These are phyloP conservation scores for Xenopus laevis DNA, from an alignment of 2,113 vertebrate genomes.

Conservation along the genomic window DNA sequence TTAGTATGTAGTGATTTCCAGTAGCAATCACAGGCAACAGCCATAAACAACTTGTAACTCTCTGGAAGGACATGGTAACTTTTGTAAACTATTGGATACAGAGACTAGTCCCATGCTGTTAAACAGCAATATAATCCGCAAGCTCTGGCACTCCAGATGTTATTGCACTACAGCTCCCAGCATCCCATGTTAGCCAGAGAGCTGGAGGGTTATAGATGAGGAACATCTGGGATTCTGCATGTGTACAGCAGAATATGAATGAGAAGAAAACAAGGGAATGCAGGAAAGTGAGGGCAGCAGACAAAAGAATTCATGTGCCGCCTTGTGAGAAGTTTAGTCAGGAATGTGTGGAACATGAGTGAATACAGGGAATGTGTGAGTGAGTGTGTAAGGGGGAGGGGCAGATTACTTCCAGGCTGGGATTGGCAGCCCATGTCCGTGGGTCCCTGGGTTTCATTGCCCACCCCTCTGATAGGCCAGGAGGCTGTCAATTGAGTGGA, in stretches of 20 bases:
- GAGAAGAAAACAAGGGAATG: constrained; percentile 2
- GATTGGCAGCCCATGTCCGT: constrained; percentile 21
- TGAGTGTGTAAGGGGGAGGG: not conserved
- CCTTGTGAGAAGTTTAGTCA: not conserved
- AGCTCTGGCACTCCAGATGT: too few relatives aligned
- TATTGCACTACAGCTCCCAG: too few relatives aligned
- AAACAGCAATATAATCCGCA: too few relatives aligned
- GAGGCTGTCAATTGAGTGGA: constrained; percentile 5
- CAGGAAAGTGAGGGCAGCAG: not conserved
- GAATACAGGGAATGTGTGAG: constrained; percentile 9
- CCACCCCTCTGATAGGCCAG: constrained; percentile 1
- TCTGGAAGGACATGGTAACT: not conserved
- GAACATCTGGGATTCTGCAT: not conserved
- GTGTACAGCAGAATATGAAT: not conserved
- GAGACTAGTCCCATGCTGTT: too few relatives aligned
- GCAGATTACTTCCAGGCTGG: constrained; percentile 1
- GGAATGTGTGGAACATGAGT: constrained; percentile 20
- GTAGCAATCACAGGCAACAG: too few relatives aligned
- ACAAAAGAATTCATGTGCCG: constrained; percentile 24
- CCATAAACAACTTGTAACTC: too few relatives aligned
- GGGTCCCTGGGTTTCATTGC: not conserved
- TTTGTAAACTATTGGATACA: too few relatives aligned
- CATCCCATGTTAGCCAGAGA: too few relatives aligned
- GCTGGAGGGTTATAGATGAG: not conserved
- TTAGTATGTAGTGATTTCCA: too few relatives aligned